Base-by-base conservation (phyloP, 2,113 vertebrate genomes). In the Sebastes schlegelii region DNA sequence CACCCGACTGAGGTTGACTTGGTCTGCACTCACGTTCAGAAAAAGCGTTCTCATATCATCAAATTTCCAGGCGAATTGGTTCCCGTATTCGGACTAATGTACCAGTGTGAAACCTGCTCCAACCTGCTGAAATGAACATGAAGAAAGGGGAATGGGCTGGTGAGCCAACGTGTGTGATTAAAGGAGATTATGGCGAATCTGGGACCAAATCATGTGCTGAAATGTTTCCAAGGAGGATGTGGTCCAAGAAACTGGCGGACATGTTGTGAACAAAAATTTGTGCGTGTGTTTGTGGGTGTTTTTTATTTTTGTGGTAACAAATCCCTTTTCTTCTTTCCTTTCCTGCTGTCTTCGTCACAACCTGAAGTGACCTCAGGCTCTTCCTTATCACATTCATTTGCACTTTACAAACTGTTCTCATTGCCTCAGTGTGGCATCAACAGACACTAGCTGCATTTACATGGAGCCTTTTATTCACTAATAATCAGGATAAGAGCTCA, bases 71-170 rank as follows among this genome's bases (percentile, higher is more conserved):
- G 1, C 11, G 0, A 48, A 63, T 16, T 3, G 0, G 0, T 42
- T 51, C 13, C 54, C 4, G 5, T 55, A 63, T 67, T 89, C 5
- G 12, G 79, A 52, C 40, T 4, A 12, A 72, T 63, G 60, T 52
- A 73, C 72, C 80, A 86, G 89, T 90, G 88, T 89, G 87, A 91
- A 93, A 91, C 65, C 34, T 73, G 43, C 82, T 80, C 67, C 63
- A 21, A 73, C 75, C 60, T 84, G 75, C 75, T 83, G 80, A 85
- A 88, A 92, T 88, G 77, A 70, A 67, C 52, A 55, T 66, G 14
- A 52, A 70, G 58, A 66, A 74, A 80, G 21, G 51, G 57, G 19
- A 77, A 9, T 43, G 80, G 78, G 79, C 60, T 57, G 62, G 14
- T 63, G 26, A 51, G 82, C 63, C 66, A 8, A 45, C 19, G 11